Evolutionary conservation across 1,140 invertebrate species (phyloP), one percentile per base, ranked within the genome.

Genomic region (Diabrotica virgifera): DNA sequence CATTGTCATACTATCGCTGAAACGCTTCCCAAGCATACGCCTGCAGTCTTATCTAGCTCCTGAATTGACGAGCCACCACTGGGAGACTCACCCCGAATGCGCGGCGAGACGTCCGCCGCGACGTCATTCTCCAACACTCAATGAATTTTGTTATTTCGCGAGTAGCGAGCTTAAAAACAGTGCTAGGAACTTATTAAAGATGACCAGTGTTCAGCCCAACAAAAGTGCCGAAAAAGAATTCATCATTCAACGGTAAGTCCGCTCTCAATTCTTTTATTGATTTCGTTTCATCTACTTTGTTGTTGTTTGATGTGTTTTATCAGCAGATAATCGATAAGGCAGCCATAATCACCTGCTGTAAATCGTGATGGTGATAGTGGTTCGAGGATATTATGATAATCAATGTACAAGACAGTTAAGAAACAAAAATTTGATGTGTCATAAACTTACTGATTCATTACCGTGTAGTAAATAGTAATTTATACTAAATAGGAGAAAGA

Each of bases 311-410:
- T 10, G 8, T n/a, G 6, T 6, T 46, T 46, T 46, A 46, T 46
- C 40, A 46, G 40, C 8, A 46, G n/a, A 46, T 46, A 46, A 46
- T 46, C 40, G 40, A 46, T 46, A 46, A 5, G n/a, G 40, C 40
- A n/a, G 40, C 40, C 40, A 46, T 46, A 46, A 46, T 46, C 40
- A 46, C 40, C 40, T 46, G 40, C 40, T 46, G n/a, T n/a, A n/a
- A 10, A 46, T 46, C 5, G 24, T 24, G 24, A 24, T 24, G 1
- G 24, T 24, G 24, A 24, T 24, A 24, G 24, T 24, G 24, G 24
- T 24, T 24, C 4, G 4, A 4, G 24, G 24, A 24, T 24, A 24
- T 24, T 24, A 24, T 24, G 24, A 24, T 24, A 24, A 24, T 24
- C 24, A 24, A 4, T 4, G 4, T 24, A 24, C 1, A 24, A 24